Evolutionary conservation across 2,113 vertebrate species (phyloP).

Genomic region (Cepphus grylle): DNA sequence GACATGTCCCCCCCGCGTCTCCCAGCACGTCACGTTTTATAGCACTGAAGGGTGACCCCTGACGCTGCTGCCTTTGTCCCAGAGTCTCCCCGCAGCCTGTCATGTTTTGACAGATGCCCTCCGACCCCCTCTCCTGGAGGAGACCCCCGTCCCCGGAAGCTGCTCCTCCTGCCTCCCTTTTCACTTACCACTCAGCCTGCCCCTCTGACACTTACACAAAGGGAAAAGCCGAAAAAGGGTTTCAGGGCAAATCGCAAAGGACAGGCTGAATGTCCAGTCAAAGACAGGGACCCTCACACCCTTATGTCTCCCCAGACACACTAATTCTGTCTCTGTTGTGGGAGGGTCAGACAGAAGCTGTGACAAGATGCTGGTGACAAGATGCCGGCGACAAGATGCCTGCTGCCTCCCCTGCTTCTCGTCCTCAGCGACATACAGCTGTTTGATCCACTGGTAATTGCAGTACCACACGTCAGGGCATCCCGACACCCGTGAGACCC

Average conservation of each 20-base stretch:
- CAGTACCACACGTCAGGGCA: background rate
- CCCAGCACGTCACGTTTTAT: accelerated
- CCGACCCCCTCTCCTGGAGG: background rate
- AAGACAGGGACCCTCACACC: background rate
- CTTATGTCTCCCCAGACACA: accelerated
- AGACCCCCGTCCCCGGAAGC: background rate
- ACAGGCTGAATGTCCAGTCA: background rate
- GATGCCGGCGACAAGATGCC: background rate
- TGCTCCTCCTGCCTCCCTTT: background rate
- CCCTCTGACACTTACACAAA: background rate
- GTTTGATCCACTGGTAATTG: conserved; percentile 44
- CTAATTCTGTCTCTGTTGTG: background rate
- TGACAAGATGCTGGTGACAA: background rate
- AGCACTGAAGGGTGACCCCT: background rate
- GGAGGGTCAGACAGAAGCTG: background rate
- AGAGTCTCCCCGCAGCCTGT: background rate
- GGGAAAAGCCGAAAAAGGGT: background rate
- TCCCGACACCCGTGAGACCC: background rate
- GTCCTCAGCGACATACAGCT: background rate
- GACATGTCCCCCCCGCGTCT: background rate
- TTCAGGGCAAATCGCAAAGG: background rate
- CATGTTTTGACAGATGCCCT: background rate
- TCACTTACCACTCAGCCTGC: background rate
- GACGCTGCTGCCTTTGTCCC: background rate
- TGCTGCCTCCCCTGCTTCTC: background rate